phyloP scores from a whole-genome alignment of 2,888 invertebrate species.

The Chymomyza caudatula region DNA sequence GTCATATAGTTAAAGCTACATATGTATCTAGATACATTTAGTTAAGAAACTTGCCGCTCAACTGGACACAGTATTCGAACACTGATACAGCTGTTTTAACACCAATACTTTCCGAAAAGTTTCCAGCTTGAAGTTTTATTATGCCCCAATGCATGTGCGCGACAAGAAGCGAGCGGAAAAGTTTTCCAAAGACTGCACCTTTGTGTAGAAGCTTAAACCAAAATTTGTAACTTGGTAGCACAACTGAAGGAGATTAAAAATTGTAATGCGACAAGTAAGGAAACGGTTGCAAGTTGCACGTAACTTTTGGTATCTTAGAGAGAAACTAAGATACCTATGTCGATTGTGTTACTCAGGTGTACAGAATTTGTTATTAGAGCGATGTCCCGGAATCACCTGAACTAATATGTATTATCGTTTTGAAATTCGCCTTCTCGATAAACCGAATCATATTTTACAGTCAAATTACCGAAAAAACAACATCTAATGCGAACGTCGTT shows the following conservation, averaged over 20 bases:
- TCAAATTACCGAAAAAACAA: too few species aligned
- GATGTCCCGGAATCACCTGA: too few species aligned
- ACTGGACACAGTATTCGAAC: constrained; percentile 9
- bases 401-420: too few species aligned
- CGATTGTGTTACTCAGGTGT: too few species aligned
- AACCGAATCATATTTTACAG: too few species aligned
- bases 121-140: background rate
- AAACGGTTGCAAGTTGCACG: background rate
- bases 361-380: too few species aligned
- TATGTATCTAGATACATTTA: constrained; percentile 1
- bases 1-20: background rate
- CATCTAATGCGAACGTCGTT: too few species aligned
- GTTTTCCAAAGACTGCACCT: background rate
- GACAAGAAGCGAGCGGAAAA: constrained; percentile 40
- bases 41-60: constrained; percentile 2
- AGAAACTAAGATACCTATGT: too few species aligned
- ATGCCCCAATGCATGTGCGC: constrained; percentile 26
- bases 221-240: background rate
- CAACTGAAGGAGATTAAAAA: background rate
- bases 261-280: background rate
- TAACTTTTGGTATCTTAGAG: too few species aligned
- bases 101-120: constrained; percentile 32
- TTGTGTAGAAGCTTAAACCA: background rate
- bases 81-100: constrained; percentile 54
- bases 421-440: too few species aligned